phyloP scores from a whole-genome alignment of 2,888 invertebrate species.

The Trachelus troglodyta region DNA sequence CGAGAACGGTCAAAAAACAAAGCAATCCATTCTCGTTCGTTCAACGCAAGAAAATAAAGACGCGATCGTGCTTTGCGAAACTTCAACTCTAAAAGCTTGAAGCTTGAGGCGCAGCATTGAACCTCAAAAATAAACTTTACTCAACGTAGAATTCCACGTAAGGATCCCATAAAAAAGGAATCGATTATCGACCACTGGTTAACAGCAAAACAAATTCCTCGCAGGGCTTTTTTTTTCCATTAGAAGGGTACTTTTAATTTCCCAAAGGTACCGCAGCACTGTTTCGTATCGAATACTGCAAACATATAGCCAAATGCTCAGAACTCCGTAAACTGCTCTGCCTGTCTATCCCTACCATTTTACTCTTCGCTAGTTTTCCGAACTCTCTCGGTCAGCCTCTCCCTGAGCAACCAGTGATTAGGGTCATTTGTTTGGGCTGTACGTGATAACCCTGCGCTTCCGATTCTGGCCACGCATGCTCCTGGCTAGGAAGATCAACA shows the following conservation, averaged over 20 bases:
- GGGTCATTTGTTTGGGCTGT: background rate
- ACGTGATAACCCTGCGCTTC: background rate
- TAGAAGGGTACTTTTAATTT: background rate
- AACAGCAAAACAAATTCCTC: background rate
- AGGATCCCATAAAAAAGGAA: background rate
- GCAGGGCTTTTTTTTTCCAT: background rate
- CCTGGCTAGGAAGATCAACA: background rate
- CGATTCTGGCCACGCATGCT: background rate
- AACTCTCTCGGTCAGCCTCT: background rate
- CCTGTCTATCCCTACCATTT: too few relatives aligned
- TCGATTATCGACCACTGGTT: background rate
- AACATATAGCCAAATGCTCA: background rate
- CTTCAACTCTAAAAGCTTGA: too few relatives aligned
- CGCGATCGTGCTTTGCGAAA: too few relatives aligned
- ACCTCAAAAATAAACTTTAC: too few relatives aligned
- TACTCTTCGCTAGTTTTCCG: too few relatives aligned
- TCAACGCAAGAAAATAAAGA: too few relatives aligned
- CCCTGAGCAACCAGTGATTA: background rate
- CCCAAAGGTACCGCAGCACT: background rate
- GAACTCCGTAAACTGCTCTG: background rate
- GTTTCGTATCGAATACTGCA: background rate
- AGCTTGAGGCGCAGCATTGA: too few relatives aligned
- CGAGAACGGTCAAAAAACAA: too few relatives aligned
- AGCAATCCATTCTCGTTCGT: too few relatives aligned
- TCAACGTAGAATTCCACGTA: too few relatives aligned